Evolutionary conservation across 30 jellyfish, hydroid and myxozoan species (phyloP).

Genomic region (Aurelia coerulea): DNA sequence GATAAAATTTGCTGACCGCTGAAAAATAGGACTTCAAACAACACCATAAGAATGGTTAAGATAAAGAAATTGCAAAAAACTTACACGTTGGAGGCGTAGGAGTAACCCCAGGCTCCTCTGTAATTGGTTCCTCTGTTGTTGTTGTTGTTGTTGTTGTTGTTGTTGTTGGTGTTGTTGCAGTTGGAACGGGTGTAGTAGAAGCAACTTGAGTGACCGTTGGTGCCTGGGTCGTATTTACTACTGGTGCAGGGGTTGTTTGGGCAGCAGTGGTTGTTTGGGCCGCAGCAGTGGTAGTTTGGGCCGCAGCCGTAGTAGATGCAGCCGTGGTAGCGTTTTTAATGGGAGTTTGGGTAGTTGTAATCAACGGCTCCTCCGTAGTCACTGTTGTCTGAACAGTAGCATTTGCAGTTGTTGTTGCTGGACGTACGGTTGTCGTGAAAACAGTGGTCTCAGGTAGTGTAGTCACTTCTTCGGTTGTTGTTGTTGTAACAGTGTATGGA

Average conservation of each 20-base stretch:
- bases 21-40: too few species aligned
- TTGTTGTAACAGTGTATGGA: conserved; percentile 64
- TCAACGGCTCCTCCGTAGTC: conserved; percentile 54
- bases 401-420: conserved; percentile 65
- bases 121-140: conserved; percentile 17
- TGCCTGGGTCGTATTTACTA: conserved; percentile 32
- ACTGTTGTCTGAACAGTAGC: conserved; percentile 62
- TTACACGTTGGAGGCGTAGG: background rate
- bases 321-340: background rate
- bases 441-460: conserved; percentile 63
- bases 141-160: conserved; percentile 44
- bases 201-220: conserved; percentile 37
- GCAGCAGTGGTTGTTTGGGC: conserved; percentile 34
- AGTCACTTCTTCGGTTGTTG: conserved; percentile 47
- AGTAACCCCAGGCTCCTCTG: background rate
- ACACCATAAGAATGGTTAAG: background rate
- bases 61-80: background rate
- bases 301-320: conserved; percentile 38
- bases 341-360: conserved; percentile 47
- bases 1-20: too few species aligned
- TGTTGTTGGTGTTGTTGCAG: conserved; percentile 48
- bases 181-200: conserved; percentile 23
- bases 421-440: conserved; percentile 61
- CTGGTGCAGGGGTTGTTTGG: conserved; percentile 30
- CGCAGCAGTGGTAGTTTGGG: conserved; percentile 20